phyloP scores from a whole-genome alignment of 2,888 invertebrate genomes.

The Orthosia gothica region DNA sequence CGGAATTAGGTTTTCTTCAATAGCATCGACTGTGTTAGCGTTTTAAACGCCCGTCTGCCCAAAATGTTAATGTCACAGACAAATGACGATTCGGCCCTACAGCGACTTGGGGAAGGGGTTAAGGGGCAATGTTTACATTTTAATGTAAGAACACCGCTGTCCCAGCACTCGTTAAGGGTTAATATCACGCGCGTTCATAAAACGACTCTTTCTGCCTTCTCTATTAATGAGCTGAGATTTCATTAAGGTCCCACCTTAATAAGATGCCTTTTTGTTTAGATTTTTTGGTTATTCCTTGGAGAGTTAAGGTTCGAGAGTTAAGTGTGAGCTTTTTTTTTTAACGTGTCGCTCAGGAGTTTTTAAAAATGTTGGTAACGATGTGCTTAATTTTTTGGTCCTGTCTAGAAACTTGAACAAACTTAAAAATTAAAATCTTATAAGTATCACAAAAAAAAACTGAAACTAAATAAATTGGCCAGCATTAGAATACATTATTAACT shows the following conservation, averaged over 20 bases:
- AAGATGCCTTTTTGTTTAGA: slow-evolving; percentile 36
- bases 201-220: slow-evolving; percentile 83
- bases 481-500: not conserved
- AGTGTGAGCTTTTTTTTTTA: not conserved
- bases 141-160: slow-evolving; percentile 86
- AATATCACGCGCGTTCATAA: slow-evolving; percentile 82
- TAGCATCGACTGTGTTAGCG: not conserved
- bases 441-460: not conserved
- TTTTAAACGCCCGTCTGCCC: slow-evolving; percentile 75
- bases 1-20: too few species aligned
- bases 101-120: slow-evolving; percentile 85
- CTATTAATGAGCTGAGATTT: slow-evolving; percentile 82
- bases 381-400: not conserved
- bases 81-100: slow-evolving; percentile 86
- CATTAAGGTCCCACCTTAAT: slow-evolving; percentile 76
- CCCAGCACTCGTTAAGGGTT: slow-evolving; percentile 84
- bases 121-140: slow-evolving; percentile 89
- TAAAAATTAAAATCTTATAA: too few species aligned
- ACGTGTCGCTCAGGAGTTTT: slow-evolving; percentile 23
- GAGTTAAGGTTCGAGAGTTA: slow-evolving; percentile 16
- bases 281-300: slow-evolving; percentile 39
- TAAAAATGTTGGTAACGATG: not conserved
- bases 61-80: slow-evolving; percentile 80
- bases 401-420: not conserved
- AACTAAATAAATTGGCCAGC: not conserved